Evolutionary conservation across 1,140 invertebrate genomes (phyloP).

Genomic region (Harpegnathos saltator): DNA sequence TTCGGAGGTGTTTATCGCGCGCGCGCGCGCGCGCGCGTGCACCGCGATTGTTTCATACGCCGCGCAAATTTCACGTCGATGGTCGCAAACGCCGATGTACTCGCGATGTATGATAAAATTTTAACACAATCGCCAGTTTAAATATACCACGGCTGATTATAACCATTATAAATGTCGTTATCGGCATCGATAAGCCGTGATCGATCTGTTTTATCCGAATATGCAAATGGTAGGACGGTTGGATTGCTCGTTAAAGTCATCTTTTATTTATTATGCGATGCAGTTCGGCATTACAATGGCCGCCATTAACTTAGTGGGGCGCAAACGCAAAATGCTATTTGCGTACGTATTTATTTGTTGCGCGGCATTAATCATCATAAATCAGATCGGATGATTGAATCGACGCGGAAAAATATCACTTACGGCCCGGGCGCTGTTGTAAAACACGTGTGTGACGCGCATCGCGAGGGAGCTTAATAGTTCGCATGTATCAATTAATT

Average conservation of each 20-base stretch:
- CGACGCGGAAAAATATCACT: neutral
- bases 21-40: too few species aligned
- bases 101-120: neutral
- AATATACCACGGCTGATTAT: slow-evolving; percentile 38
- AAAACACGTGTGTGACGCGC: neutral
- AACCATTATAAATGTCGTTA: slow-evolving; percentile 24
- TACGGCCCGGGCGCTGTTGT: neutral
- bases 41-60: neutral
- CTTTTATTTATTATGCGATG: slow-evolving; percentile 35
- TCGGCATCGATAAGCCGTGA: slow-evolving; percentile 29
- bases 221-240: slow-evolving; percentile 23
- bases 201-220: slow-evolving; percentile 29
- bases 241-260: slow-evolving; percentile 44
- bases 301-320: slow-evolving; percentile 24
- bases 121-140: slow-evolving; percentile 28
- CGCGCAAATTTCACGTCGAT: slow-evolving; percentile 12
- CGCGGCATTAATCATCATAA: slow-evolving; percentile 17
- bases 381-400: slow-evolving; percentile 19
- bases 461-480: neutral
- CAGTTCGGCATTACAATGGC: neutral
- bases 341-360: slow-evolving; percentile 18
- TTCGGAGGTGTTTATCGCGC: neutral
- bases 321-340: slow-evolving; percentile 9
- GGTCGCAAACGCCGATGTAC: neutral
- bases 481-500: slow-evolving; percentile 31